Base-by-base conservation (phyloP, 2,888 invertebrate genomes). In the Pantelozetes paolii region DNA sequence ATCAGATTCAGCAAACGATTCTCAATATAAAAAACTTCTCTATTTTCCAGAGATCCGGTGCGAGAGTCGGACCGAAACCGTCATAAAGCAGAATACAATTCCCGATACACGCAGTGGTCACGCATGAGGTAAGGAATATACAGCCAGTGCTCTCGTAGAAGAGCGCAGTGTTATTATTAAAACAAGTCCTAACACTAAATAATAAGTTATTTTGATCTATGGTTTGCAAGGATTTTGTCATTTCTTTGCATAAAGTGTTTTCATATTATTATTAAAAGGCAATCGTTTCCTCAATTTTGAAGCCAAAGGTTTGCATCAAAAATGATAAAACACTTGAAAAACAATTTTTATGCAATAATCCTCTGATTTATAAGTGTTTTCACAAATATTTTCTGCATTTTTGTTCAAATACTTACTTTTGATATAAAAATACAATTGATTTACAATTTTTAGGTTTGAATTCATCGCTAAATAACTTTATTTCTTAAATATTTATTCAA, bases 21-120 rank as follows among this genome's bases (percentile, higher is more conserved):
- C 15, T 45, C 45, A 45, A 45, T 45, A 6, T 2, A 45, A 15
- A n/a, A n/a, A n/a, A n/a, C n/a, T n/a, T n/a, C n/a, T n/a, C 18
- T 15, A 13, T 45, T 45, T 45, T 45, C 18, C 2, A 45, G 15
- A 59, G 32, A 28, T 26, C 26, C 59, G 59, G 30, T 59, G 59
- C 32, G 59, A 54, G 54, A 54, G 54, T 54, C 28, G 28, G 13
- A 54, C 54, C 54, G 54, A 54, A 26, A 45, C 45, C 45, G 18
- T 45, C 36, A 45, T 6, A 2, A 45, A 45, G 15, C 9, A 23
- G 54, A 54, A 23, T 26, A 23, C 30, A 26, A 26, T 15, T 30
- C 26, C 59, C 59, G 15, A 59, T 26, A 18, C 59, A 59, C 30
- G 30, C 13, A 59, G 13, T 59, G 59, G 59, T 59, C 59, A 59